A percentile compares a stretch with the other conserved stretches of the same genome.
Evolutionary conservation across 2,888 invertebrate species (phyloP).

Genomic region (Galeopsomyia nigrocyanea): DNA sequence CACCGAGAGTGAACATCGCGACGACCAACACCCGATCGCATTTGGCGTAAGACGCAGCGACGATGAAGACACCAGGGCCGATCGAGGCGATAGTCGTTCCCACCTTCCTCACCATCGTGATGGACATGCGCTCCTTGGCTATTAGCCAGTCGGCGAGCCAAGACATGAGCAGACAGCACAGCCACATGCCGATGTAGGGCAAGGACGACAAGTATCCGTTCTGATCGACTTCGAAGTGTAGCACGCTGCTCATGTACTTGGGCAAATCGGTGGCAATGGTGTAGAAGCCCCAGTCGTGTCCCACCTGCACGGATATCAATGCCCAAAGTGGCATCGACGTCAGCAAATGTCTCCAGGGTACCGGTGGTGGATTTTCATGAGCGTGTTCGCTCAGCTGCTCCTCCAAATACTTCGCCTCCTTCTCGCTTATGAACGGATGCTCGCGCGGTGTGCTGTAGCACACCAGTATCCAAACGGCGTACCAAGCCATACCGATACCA

Average conservation of each 20-base stretch:
- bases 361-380: constrained; percentile 60
- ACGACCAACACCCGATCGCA: constrained; percentile 68
- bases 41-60: constrained; percentile 69
- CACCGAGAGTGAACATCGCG: constrained; percentile 67
- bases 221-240: constrained; percentile 67
- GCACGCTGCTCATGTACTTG: constrained; percentile 67
- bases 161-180: constrained; percentile 65
- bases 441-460: constrained; percentile 65
- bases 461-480: constrained; percentile 73
- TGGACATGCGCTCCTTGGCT: constrained; percentile 60
- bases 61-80: constrained; percentile 69
- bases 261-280: constrained; percentile 67
- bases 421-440: constrained; percentile 67
- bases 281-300: constrained; percentile 67
- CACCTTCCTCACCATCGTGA: constrained; percentile 68
- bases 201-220: constrained; percentile 69
- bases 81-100: constrained; percentile 70
- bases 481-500: constrained; percentile 80
- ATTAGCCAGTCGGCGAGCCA: constrained; percentile 68
- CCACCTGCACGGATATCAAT: constrained; percentile 75
- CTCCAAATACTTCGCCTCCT: constrained; percentile 61
- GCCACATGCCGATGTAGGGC: constrained; percentile 69
- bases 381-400: constrained; percentile 60
- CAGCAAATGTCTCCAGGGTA: constrained; percentile 62
- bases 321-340: constrained; percentile 80